Percentiles rank a stretch among this genome's conserved stretches.
These are phyloP conservation scores for Vidua macroura DNA, from an alignment of 2,113 vertebrate species.

Conservation along the genomic window DNA sequence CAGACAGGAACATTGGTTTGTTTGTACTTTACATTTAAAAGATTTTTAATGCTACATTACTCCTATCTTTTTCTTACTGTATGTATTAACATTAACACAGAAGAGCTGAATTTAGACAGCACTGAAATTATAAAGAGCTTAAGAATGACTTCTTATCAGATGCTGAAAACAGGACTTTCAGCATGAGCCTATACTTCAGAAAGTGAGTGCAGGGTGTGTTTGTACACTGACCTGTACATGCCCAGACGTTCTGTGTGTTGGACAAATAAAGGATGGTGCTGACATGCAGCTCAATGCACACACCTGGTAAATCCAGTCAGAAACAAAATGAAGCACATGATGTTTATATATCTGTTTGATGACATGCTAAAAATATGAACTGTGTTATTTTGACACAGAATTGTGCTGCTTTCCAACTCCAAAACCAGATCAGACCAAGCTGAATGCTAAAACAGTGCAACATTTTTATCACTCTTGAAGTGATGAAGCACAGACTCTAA, in stretches of 20 bases:
- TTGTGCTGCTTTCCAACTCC: not conserved
- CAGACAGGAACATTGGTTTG: not conserved
- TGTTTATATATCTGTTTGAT: not conserved
- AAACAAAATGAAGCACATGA: not conserved
- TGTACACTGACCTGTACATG: not conserved
- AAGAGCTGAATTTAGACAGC: not conserved
- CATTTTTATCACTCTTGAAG: not conserved
- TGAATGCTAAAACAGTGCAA: not conserved
- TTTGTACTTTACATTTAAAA: not conserved
- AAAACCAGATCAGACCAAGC: not conserved
- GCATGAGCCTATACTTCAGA: not conserved
- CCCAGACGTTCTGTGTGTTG: accelerated
- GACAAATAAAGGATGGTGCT: accelerated
- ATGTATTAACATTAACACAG: not conserved
- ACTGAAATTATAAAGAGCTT: not conserved
- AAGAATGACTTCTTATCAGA: not conserved
- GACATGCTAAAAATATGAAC: not conserved
- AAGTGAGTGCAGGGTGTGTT: not conserved
- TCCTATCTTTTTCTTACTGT: not conserved
- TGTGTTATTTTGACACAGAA: not conserved
- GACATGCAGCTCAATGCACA: accelerated
- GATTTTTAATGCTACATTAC: not conserved
- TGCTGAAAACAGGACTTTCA: not conserved
- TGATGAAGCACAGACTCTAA: not conserved
- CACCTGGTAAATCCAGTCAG: not conserved